Evolutionary conservation across 2,888 invertebrate genomes (phyloP).

Genomic region (Lithophane socia): DNA sequence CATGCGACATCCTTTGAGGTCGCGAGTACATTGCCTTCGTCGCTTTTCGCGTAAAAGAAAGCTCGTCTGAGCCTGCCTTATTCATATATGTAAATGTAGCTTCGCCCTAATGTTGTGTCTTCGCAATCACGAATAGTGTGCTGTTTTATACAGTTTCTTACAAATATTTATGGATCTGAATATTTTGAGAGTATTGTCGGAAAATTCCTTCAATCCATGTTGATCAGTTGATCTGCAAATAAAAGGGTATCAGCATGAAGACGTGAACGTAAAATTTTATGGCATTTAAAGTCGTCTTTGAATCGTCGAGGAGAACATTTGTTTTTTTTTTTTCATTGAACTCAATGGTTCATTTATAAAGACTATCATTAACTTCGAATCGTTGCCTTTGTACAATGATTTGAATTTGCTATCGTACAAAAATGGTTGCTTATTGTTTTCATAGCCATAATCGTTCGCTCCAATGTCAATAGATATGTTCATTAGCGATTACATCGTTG

Average conservation of each 20-base stretch:
- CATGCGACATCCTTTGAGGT: slow-evolving; percentile 65
- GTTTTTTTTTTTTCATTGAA: slow-evolving; percentile 17
- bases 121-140: slow-evolving; percentile 64
- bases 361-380: slow-evolving; percentile 13
- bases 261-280: slow-evolving; percentile 49
- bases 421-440: slow-evolving; percentile 5
- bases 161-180: slow-evolving; percentile 48
- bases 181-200: slow-evolving; percentile 41
- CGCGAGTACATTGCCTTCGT: slow-evolving; percentile 43
- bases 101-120: slow-evolving; percentile 63
- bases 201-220: slow-evolving; percentile 22
- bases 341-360: slow-evolving; percentile 14
- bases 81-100: slow-evolving; percentile 70
- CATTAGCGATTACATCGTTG: slow-evolving; percentile 47
- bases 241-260: slow-evolving; percentile 39
- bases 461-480: slow-evolving; percentile 40
- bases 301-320: slow-evolving; percentile 28
- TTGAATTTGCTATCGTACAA: slow-evolving; percentile 11
- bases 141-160: slow-evolving; percentile 53
- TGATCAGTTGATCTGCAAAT: slow-evolving; percentile 44
- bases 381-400: slow-evolving; percentile 5
- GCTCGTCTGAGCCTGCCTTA: slow-evolving; percentile 55
- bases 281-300: slow-evolving; percentile 26
- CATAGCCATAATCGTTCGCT: background rate
- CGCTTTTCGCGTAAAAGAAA: slow-evolving; percentile 55